Base-by-base conservation (phyloP, 2,113 vertebrate species). In the Osmerus eperlanus region DNA sequence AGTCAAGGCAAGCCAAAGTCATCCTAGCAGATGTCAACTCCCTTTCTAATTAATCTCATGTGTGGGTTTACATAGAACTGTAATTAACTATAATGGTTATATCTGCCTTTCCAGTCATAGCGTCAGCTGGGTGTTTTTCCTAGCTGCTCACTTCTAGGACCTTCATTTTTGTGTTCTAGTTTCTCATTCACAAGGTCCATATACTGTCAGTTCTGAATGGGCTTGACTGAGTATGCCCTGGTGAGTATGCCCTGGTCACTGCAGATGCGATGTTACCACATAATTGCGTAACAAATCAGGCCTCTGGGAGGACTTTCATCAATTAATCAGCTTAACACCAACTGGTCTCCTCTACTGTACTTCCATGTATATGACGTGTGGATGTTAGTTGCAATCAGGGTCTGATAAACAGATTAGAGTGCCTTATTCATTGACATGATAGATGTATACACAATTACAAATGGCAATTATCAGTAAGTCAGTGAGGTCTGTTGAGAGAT, bases 261-360 rank as follows among this genome's bases (percentile, higher is more conserved):
- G 21, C 70, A 28, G 25, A 28, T 28, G 25, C 25, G 25, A 28
- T 28, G 25, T 28, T 28, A 28, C 25, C 25, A 28, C 25, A 28
- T 28, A 28, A 58, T 87, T 83, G 85, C 73, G 79, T 76, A 87
- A 84, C 69, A 53, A 18, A 60, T 41, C 12, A 23, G 65, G 64
- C 55, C 19, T n/a, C 59, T 73, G 62, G 71, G 54, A n/a, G 62
- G 78, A 59, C 82, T 81, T 73, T 60, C 18, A 19, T 81, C 73
- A 74, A 78, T 80, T 84, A 83, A 88, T 87, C 84, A 77, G 71
- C 79, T 88, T 86, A 79, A 81, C 75, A 68, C 71, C 77, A 75
- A 74, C 78, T 71, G 75, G 66, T 54, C 58, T 32, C 52, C 65
- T 72, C 64, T 8, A 19, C 67, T 76, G 70, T 76, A 65, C 73